Conservation (phyloP, 2,113 vertebrate species). For the Equus quagga region DNA sequence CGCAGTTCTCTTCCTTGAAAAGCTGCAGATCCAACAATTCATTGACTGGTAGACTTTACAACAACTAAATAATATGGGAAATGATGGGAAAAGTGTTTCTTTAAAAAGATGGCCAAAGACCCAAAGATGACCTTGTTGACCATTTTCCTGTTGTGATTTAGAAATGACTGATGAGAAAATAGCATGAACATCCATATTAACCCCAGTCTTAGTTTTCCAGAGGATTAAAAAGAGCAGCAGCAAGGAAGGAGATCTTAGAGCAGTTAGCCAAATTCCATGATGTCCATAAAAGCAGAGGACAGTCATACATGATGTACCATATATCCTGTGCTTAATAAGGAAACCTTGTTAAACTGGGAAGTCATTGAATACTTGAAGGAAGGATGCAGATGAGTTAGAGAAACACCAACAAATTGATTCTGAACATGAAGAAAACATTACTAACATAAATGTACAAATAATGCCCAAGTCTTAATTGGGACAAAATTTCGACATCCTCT, state of each 20-base stretch:
- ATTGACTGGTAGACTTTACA: slow-evolving; percentile 30
- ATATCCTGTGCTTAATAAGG: not conserved
- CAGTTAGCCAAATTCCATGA: slow-evolving; percentile 34
- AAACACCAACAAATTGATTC: not conserved
- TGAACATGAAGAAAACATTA: not conserved
- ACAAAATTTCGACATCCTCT: slow-evolving; percentile 28
- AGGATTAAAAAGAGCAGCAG: not conserved
- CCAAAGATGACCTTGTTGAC: not conserved
- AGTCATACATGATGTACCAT: not conserved
- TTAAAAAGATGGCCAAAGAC: not conserved
- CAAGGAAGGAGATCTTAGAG: not conserved
- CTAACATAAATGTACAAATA: not conserved
- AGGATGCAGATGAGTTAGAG: not conserved
- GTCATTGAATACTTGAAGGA: not conserved
- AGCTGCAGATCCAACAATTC: slow-evolving; percentile 57
- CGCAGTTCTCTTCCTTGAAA: slow-evolving; percentile 49
- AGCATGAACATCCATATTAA: not conserved
- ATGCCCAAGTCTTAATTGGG: slow-evolving; percentile 1
- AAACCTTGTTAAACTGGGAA: not conserved
- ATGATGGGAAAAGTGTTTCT: slow-evolving; percentile 17
- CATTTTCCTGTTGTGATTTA: not conserved
- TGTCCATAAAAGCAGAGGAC: not conserved
- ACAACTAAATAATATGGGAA: slow-evolving; percentile 43
- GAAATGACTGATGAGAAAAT: slow-evolving; percentile 36
- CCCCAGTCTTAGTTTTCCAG: not conserved